Evolutionary conservation across 2,888 invertebrate genomes (phyloP).

Genomic region (Drosophila macrothrix): DNA sequence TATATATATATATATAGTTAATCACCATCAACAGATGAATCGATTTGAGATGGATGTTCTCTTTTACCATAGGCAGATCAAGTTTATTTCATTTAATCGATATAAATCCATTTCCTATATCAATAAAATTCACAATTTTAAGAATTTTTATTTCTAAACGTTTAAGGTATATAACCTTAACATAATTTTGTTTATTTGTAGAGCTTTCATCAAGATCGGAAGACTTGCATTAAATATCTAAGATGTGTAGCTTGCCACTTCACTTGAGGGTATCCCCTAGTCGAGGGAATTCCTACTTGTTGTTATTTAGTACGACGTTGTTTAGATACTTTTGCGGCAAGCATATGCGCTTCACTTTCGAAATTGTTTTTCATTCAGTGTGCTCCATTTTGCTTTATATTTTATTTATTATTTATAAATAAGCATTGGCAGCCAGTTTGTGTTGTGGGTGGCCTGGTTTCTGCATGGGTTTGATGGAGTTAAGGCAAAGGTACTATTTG

Average conservation of each 20-base stretch:
- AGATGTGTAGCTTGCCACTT: not conserved
- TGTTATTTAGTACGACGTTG: not conserved
- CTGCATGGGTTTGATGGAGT: not conserved
- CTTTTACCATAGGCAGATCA: not conserved
- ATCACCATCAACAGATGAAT: not conserved
- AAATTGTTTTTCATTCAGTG: constrained; percentile 21
- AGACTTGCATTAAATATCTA: not conserved
- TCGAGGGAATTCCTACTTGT: not conserved
- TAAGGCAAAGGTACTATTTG: not conserved
- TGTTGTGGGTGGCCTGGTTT: constrained; percentile 50
- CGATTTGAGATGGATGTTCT: not conserved
- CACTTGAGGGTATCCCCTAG: not conserved
- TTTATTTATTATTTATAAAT: constrained; percentile 44
- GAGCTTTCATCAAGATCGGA: not conserved
- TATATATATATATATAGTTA: not conserved
- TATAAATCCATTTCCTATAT: not conserved
- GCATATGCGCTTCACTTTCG: not conserved
- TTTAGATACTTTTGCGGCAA: constrained; percentile 1
- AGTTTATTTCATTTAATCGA: not conserved
- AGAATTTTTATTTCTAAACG: not conserved
- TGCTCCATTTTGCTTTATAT: constrained; percentile 54
- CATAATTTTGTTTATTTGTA: not conserved
- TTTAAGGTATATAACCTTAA: not conserved
- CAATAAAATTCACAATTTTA: not conserved
- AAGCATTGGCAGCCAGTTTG: constrained; percentile 4